Conservation (phyloP, 2,888 invertebrate genomes). For the Hymenopus coronatus region DNA sequence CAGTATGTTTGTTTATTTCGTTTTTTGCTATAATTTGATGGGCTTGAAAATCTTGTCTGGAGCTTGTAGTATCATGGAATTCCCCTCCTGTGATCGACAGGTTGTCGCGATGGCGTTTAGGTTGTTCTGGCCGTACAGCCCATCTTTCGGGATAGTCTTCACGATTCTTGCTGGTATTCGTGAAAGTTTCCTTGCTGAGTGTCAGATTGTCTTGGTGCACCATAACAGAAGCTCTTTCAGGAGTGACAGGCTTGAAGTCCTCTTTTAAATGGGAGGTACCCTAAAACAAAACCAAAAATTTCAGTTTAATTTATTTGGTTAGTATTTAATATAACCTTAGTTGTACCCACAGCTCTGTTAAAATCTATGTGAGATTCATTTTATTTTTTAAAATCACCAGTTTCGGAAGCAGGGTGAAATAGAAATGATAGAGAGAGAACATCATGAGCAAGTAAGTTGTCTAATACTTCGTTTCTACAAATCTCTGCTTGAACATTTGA, state of each 20-base stretch:
- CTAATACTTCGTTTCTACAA: no score
- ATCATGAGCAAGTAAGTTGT: no score
- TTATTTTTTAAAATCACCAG: no score
- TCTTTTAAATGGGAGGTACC: slow-evolving; percentile 45
- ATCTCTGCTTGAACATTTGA: no score
- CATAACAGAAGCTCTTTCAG: slow-evolving; percentile 28
- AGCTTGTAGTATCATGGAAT: slow-evolving; percentile 38
- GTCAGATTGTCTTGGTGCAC: slow-evolving; percentile 36
- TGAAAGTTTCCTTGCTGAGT: slow-evolving; percentile 33
- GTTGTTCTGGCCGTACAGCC: slow-evolving; percentile 37
- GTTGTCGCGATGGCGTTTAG: slow-evolving; percentile 38
- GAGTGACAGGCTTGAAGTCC: slow-evolving; percentile 40
- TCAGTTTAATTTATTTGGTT: no score
- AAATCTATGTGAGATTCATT: no score
- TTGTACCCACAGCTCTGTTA: no score
- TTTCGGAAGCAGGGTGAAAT: no score
- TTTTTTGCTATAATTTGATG: slow-evolving; percentile 36
- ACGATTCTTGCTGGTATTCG: slow-evolving; percentile 36
- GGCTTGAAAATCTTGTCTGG: slow-evolving; percentile 38
- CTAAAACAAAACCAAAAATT: slow-evolving; percentile 36
- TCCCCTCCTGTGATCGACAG: slow-evolving; percentile 35
- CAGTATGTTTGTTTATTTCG: slow-evolving; percentile 37
- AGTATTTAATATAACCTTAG: no score
- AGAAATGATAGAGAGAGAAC: no score
- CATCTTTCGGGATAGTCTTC: slow-evolving; percentile 40